Percentiles rank a stretch among this genome's conserved stretches.
These are phyloP conservation scores for Kryptolebias marmoratus DNA, from an alignment of 2,113 vertebrate genomes.

Conservation along the genomic window DNA sequence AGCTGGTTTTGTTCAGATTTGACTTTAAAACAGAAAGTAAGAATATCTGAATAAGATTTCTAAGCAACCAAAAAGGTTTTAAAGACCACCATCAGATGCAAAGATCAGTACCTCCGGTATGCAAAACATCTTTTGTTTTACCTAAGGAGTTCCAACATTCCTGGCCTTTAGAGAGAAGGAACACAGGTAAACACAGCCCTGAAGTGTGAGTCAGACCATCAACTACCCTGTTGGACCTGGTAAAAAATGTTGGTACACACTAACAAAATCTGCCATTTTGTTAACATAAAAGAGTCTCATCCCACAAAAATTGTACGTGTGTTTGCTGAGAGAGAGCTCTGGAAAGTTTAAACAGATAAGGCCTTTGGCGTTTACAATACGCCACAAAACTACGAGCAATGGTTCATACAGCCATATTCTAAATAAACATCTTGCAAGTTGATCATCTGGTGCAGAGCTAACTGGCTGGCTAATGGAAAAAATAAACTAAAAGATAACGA, in stretches of 20 bases:
- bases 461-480: not conserved
- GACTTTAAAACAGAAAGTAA: constrained; percentile 44
- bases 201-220: constrained; percentile 19
- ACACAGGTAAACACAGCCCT: constrained; percentile 35
- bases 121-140: constrained; percentile 46
- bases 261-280: constrained; percentile 41
- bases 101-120: constrained; percentile 35
- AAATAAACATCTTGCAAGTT: constrained; percentile 5
- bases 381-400: constrained; percentile 7
- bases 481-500: not conserved
- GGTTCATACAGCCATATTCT: not conserved
- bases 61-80: constrained; percentile 33
- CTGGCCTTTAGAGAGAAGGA: constrained; percentile 39
- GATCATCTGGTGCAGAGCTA: not conserved
- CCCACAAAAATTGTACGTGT: constrained; percentile 39
- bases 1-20: constrained; percentile 46
- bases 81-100: constrained; percentile 29
- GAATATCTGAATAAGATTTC: constrained; percentile 18
- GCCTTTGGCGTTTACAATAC: constrained; percentile 30
- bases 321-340: not conserved
- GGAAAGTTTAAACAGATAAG: constrained; percentile 1
- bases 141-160: constrained; percentile 63
- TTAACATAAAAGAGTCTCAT: constrained; percentile 13
- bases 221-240: constrained; percentile 6
- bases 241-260: not conserved